Evolutionary conservation across 2,113 vertebrate genomes (phyloP), one percentile per base, ranked within the genome.

Genomic region (Quiscalus mexicanus): DNA sequence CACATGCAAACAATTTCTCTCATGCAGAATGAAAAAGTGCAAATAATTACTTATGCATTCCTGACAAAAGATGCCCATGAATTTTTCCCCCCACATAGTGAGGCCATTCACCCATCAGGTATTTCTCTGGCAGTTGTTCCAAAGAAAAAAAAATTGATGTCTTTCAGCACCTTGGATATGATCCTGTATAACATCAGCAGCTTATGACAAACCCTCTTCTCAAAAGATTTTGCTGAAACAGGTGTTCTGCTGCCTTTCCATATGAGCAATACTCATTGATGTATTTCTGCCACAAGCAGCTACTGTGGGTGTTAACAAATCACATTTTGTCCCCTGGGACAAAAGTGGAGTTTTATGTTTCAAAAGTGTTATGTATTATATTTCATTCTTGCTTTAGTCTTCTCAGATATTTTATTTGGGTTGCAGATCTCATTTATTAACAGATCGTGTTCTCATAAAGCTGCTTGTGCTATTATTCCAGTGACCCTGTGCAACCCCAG

Each of bases 41-140:
- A 95, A 96, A 76, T 87, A 87, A 85, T 83, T 82, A 89, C 70
- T 96, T 97, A 87, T 88, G 63, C 76, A 49, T 85, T 94, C 92
- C 84, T 85, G 92, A 94, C 25, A 31, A 93, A 44, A 59, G 65
- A 93, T 8, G 60, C 90, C 86, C 82, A 80, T 74, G 35, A 93
- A 90, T 90, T 63, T 88, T 81, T 49, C 65, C 44, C n/a, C 33
- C 84, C 69, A 87, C 2, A 2, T 62, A 74, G 62, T 1, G 0
- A 95, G 68, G 82, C 80, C 10, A 12, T 62, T 59, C 31, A 87
- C 58, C 92, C 59, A 50, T 90, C 76, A 77, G 64, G 59, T 94
- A 74, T 9, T 21, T 58, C 75, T 86, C 39, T 52, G 58, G 78
- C 35, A 42, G 22, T 59, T 86, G 24, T 87, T 92, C 88, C 90